These are phyloP conservation scores for Dicycla oo DNA, from an alignment of 2,888 invertebrate species.

Conservation along the genomic window DNA sequence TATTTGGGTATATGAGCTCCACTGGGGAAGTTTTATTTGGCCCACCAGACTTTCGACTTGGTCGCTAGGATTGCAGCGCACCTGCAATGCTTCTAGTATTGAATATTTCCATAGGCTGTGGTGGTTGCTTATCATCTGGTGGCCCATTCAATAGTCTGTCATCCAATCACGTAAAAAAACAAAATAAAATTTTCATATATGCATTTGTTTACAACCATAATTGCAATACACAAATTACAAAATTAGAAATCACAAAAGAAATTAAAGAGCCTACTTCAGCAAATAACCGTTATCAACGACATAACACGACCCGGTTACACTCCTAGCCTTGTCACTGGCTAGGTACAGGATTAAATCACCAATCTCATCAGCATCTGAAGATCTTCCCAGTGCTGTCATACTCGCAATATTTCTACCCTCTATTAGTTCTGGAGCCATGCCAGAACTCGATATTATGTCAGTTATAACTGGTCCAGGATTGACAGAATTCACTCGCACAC, in stretches of 20 bases:
- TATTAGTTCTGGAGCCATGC: not conserved
- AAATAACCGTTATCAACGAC: conserved; percentile 27
- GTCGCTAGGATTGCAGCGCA: too few species aligned
- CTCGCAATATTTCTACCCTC: not conserved
- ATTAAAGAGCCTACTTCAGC: conserved; percentile 1
- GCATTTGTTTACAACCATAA: not conserved
- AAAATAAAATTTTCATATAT: not conserved
- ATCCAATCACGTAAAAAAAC: not conserved
- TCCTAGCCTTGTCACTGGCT: conserved; percentile 46
- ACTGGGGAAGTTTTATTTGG: too few species aligned
- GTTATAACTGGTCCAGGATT: conserved; percentile 78
- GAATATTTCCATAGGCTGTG: too few species aligned
- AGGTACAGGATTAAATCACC: conserved; percentile 63
- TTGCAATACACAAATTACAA: not conserved
- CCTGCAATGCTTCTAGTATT: too few species aligned
- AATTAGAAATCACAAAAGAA: not conserved
- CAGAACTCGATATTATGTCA: conserved; percentile 79
- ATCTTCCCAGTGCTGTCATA: conserved; percentile 16
- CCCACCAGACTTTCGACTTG: too few species aligned
- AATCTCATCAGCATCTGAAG: conserved; percentile 40
- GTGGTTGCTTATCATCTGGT: too few species aligned
- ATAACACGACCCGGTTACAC: conserved; percentile 36
- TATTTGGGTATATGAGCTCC: too few species aligned
- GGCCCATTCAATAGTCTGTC: not conserved
- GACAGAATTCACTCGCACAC: conserved; percentile 91